These are phyloP conservation scores for Scomber japonicus DNA, from an alignment of 2,113 vertebrate genomes.

Conservation along the genomic window DNA sequence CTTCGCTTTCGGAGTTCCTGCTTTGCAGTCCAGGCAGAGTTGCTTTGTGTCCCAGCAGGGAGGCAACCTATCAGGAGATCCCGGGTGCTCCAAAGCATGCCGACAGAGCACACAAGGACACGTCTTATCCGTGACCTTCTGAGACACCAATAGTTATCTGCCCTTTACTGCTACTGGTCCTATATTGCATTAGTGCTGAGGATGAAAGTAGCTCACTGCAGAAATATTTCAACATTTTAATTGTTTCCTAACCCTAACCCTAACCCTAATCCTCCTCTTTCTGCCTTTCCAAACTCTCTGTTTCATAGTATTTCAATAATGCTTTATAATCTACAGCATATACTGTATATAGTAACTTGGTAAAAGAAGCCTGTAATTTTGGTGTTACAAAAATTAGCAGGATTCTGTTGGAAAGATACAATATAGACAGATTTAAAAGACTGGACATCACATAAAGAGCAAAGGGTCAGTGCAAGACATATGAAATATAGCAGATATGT, in stretches of 20 bases:
- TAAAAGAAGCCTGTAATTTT: too few relatives aligned
- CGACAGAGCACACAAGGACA: conserved; percentile 55
- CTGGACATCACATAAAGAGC: not conserved
- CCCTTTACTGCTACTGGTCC: conserved; percentile 55
- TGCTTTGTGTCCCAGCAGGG: conserved; percentile 62
- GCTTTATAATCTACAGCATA: too few relatives aligned
- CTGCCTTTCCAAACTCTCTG: too few relatives aligned
- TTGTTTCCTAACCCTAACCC: not conserved
- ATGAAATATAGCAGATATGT: not conserved
- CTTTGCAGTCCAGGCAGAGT: conserved; percentile 55
- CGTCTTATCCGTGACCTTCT: conserved; percentile 70
- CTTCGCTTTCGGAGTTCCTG: conserved; percentile 59
- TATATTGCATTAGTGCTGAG: conserved; percentile 41
- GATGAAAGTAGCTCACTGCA: not conserved
- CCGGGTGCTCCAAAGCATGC: conserved; percentile 48
- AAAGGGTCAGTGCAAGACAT: not conserved
- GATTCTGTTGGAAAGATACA: not conserved
- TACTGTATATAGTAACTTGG: too few relatives aligned
- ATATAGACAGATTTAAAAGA: not conserved
- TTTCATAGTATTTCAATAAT: too few relatives aligned
- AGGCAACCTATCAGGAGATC: conserved; percentile 33
- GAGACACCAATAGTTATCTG: conserved; percentile 66
- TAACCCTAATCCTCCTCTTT: not conserved
- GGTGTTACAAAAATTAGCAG: not conserved
- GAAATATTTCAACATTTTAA: not conserved